Conservation (phyloP, 2,113 vertebrate species). For the Rhabdornis inornatus region DNA sequence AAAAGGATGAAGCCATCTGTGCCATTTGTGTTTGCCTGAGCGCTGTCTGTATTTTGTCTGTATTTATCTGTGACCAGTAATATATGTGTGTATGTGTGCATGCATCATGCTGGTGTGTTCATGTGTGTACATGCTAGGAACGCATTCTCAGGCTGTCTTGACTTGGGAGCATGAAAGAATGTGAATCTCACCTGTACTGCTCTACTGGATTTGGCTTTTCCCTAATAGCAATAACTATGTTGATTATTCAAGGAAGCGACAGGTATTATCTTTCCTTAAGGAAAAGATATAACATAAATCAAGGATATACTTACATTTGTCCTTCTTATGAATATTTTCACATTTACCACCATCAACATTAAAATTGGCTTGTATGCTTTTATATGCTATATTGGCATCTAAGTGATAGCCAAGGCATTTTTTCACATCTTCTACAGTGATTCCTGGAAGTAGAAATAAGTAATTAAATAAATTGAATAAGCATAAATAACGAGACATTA, state of each 20-base stretch:
- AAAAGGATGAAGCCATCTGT: neutral
- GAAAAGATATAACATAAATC: neutral
- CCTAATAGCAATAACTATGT: neutral
- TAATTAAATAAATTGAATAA: neutral
- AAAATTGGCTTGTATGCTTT: accelerated
- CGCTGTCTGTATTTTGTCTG: neutral
- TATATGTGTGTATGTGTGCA: too few relatives aligned
- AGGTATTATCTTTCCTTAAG: neutral
- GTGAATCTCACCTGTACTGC: neutral
- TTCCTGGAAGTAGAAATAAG: slow-evolving; percentile 64
- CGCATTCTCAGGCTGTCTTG: neutral
- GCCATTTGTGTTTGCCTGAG: neutral
- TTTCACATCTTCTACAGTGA: slow-evolving; percentile 69
- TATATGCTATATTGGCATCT: accelerated
- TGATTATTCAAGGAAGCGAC: neutral
- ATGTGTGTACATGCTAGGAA: neutral
- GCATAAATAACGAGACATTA: neutral
- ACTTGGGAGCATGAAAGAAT: neutral
- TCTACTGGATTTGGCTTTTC: neutral
- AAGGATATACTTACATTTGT: slow-evolving; percentile 55
- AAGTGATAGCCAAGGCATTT: slow-evolving; percentile 73
- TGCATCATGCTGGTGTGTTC: neutral
- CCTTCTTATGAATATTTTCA: accelerated
- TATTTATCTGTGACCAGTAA: neutral
- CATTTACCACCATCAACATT: neutral